Percentiles rank a stretch among this genome's conserved stretches.
These are phyloP conservation scores for Triplophysa dalaica DNA, from an alignment of 2,113 vertebrate species.

Conservation along the genomic window DNA sequence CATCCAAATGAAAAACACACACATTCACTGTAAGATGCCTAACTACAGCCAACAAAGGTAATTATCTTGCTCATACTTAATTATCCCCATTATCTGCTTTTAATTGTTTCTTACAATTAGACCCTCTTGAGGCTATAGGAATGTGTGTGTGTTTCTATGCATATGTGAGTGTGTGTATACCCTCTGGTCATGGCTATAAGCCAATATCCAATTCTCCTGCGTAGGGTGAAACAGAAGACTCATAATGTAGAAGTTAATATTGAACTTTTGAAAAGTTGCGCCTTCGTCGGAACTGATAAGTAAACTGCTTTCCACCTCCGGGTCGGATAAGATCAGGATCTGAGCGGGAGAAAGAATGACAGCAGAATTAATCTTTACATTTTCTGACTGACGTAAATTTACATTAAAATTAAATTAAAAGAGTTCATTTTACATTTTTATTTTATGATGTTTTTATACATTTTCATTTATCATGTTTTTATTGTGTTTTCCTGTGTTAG, in stretches of 20 bases:
- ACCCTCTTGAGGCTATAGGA: not conserved
- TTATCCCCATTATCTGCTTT: conserved; percentile 34
- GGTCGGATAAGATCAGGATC: conserved; percentile 97
- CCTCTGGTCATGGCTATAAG: conserved; percentile 93
- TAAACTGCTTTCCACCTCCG: conserved; percentile 91
- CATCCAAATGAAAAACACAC: conserved; percentile 51
- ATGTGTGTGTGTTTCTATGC: conserved; percentile 7
- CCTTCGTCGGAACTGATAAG: conserved; percentile 96
- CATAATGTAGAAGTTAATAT: conserved; percentile 90
- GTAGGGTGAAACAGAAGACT: conserved; percentile 92
- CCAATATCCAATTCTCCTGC: conserved; percentile 94
- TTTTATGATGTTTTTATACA: no score
- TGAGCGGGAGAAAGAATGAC: conserved; percentile 57
- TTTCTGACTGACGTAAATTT: not conserved
- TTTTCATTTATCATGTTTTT: not conserved
- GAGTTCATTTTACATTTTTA: not conserved
- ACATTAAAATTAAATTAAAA: no score
- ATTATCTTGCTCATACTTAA: conserved; percentile 31
- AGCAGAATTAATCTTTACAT: conserved; percentile 13
- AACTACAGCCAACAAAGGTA: conserved; percentile 32
- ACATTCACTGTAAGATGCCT: conserved; percentile 12
- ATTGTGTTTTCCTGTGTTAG: no score
- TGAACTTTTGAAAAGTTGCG: conserved; percentile 91
- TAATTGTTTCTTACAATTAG: conserved; percentile 3
- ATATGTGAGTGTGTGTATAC: conserved; percentile 65